These are phyloP conservation scores for Drosophila putrida DNA, from an alignment of 2,888 invertebrate species.

Conservation along the genomic window DNA sequence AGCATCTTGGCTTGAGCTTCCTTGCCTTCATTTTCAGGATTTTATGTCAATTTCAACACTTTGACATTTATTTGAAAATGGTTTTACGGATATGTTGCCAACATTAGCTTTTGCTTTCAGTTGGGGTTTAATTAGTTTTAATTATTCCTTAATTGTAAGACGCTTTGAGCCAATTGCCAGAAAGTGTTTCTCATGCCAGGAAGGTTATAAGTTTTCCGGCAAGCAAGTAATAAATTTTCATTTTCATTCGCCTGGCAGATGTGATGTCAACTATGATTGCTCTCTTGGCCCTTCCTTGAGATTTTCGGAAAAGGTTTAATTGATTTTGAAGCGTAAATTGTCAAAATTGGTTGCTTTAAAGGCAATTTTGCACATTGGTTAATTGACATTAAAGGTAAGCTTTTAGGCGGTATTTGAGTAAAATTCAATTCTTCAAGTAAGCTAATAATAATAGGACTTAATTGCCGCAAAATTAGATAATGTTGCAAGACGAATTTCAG, in stretches of 20 bases:
- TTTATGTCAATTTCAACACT: slow-evolving; percentile 6
- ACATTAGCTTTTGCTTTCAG: not conserved
- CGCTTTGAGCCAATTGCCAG: slow-evolving; percentile 49
- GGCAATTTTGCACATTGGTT: not conserved
- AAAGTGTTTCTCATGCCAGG: not conserved
- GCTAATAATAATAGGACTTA: not conserved
- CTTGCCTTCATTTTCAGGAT: not conserved
- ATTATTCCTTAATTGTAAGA: slow-evolving; percentile 53
- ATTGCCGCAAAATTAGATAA: slow-evolving; percentile 4
- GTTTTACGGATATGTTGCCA: slow-evolving; percentile 16
- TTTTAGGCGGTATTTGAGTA: not conserved
- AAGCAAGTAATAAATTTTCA: slow-evolving; percentile 66
- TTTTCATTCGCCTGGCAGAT: slow-evolving; percentile 33
- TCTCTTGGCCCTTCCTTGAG: not conserved
- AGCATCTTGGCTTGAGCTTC: not conserved
- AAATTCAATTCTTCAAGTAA: not conserved
- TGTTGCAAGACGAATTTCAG: slow-evolving; percentile 8
- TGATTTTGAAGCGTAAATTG: slow-evolving; percentile 1
- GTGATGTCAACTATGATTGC: slow-evolving; percentile 6
- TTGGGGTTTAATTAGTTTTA: slow-evolving; percentile 55
- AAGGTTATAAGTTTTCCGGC: not conserved
- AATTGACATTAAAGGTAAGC: slow-evolving; percentile 10
- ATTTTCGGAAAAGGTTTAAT: slow-evolving; percentile 2
- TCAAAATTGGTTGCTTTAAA: not conserved
- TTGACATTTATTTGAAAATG: slow-evolving; percentile 43